phyloP scores from a whole-genome alignment of 2,113 vertebrate genomes.

The Aythya baeri region DNA sequence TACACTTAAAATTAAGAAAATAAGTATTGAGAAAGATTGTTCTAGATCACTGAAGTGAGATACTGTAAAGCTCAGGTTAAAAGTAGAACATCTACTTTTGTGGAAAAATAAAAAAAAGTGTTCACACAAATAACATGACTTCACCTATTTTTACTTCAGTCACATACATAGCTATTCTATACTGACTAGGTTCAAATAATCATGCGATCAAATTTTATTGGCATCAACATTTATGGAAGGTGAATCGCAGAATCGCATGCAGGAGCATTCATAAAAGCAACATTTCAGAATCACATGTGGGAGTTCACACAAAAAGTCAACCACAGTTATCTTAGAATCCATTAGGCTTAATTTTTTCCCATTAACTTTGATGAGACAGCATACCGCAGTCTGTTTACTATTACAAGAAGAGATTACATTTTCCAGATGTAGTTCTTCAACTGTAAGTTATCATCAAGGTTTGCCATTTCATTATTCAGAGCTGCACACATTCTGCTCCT shows the following conservation, averaged over 20 bases:
- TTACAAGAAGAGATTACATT: background rate
- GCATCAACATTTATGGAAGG: background rate
- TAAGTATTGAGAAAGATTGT: background rate
- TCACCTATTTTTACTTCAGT: constrained; percentile 18
- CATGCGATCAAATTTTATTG: constrained; percentile 48
- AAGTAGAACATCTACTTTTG: background rate
- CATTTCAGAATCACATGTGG: background rate
- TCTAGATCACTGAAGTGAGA: background rate
- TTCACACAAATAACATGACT: background rate
- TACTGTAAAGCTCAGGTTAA: background rate
- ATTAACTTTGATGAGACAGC: background rate
- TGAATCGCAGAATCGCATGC: constrained; percentile 37
- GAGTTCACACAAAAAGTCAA: constrained; percentile 26
- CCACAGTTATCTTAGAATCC: background rate
- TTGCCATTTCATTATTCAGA: constrained; percentile 23
- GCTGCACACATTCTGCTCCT: background rate
- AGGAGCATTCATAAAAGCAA: constrained; percentile 41
- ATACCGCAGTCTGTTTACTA: background rate
- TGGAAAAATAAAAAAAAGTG: background rate
- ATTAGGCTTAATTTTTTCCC: background rate
- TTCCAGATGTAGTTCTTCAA: constrained; percentile 27
- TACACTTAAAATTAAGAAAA: background rate
- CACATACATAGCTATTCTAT: constrained; percentile 41
- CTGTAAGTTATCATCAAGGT: background rate
- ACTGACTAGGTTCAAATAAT: constrained; percentile 3